These are phyloP conservation scores for Semaprochilodus insignis DNA, from an alignment of 2,797 vertebrate species.

Conservation along the genomic window DNA sequence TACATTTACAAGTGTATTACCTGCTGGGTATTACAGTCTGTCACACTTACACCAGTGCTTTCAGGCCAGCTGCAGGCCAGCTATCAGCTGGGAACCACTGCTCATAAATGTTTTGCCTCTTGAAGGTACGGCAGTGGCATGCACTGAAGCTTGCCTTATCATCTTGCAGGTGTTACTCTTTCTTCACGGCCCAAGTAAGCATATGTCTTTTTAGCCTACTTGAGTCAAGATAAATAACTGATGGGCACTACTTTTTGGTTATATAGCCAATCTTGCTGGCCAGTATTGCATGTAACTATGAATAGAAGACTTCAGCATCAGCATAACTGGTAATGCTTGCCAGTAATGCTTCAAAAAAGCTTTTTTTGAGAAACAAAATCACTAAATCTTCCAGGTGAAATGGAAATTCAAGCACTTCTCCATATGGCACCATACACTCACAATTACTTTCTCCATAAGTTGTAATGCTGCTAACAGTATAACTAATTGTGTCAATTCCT, in stretches of 20 bases:
- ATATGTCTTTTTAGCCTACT: not conserved
- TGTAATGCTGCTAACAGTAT: conserved; percentile 57
- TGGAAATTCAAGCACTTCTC: conserved; percentile 60
- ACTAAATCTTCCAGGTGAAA: not conserved
- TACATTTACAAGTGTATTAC: not conserved
- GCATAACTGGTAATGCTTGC: too few relatives aligned
- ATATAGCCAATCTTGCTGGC: not conserved
- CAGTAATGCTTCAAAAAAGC: conserved; percentile 30
- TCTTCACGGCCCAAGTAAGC: not conserved
- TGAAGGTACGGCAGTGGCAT: not conserved
- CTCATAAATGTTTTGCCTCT: not conserved
- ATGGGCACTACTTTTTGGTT: not conserved
- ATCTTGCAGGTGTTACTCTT: not conserved
- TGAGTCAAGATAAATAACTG: not conserved
- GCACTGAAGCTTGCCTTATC: not conserved
- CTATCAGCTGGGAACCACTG: not conserved
- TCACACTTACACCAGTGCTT: not conserved
- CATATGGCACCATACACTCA: conserved; percentile 38
- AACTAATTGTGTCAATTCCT: conserved; percentile 60
- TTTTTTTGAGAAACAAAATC: too few relatives aligned
- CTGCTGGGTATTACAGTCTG: not conserved
- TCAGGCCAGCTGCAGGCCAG: not conserved
- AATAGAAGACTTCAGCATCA: too few relatives aligned
- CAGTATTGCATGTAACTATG: too few relatives aligned
- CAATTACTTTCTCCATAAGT: conserved; percentile 42